A percentile compares a stretch with the other conserved stretches of the same genome.
These are phyloP conservation scores for Lutjanus erythropterus DNA, from an alignment of 2,113 vertebrate genomes.

Conservation along the genomic window DNA sequence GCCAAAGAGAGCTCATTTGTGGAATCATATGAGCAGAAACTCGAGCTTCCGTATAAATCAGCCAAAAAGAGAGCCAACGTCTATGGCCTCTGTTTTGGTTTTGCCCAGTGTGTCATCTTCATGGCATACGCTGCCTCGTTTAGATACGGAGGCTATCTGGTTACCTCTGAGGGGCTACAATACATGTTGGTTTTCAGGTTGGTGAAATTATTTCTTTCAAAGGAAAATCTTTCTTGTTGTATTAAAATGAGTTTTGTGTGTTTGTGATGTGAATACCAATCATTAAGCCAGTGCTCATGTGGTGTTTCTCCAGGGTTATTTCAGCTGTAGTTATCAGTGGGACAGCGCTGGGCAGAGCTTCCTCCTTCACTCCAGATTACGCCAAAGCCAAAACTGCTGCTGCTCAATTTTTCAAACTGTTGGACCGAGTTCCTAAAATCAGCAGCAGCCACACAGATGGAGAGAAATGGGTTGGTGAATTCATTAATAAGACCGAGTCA, in stretches of 20 bases:
- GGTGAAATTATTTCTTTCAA: slow-evolving; percentile 19
- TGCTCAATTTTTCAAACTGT: slow-evolving; percentile 81
- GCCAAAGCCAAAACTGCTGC: slow-evolving; percentile 86
- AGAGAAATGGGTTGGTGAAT: slow-evolving; percentile 80
- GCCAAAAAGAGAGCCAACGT: slow-evolving; percentile 82
- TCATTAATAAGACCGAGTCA: not conserved
- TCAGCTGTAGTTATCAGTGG: slow-evolving; percentile 82
- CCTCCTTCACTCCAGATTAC: slow-evolving; percentile 86
- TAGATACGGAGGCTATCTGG: slow-evolving; percentile 85
- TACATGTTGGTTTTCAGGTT: slow-evolving; percentile 86
- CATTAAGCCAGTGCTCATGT: slow-evolving; percentile 1
- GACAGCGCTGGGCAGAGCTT: slow-evolving; percentile 81
- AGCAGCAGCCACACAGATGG: slow-evolving; percentile 67
- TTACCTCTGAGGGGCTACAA: slow-evolving; percentile 77
- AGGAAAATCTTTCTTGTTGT: not conserved
- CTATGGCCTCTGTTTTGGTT: slow-evolving; percentile 84
- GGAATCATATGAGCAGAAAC: slow-evolving; percentile 76
- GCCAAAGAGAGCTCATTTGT: slow-evolving; percentile 84
- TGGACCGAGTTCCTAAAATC: slow-evolving; percentile 84
- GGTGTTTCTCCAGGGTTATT: slow-evolving; percentile 79
- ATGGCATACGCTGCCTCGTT: slow-evolving; percentile 85
- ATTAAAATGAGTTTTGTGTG: not conserved
- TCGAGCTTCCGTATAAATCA: slow-evolving; percentile 77
- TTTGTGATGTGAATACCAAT: not conserved
- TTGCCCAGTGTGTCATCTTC: slow-evolving; percentile 84